A percentile compares a stretch with the other conserved stretches of the same genome.
These are phyloP conservation scores for Drosophila azteca DNA, from an alignment of 1,140 invertebrate species.

Conservation along the genomic window DNA sequence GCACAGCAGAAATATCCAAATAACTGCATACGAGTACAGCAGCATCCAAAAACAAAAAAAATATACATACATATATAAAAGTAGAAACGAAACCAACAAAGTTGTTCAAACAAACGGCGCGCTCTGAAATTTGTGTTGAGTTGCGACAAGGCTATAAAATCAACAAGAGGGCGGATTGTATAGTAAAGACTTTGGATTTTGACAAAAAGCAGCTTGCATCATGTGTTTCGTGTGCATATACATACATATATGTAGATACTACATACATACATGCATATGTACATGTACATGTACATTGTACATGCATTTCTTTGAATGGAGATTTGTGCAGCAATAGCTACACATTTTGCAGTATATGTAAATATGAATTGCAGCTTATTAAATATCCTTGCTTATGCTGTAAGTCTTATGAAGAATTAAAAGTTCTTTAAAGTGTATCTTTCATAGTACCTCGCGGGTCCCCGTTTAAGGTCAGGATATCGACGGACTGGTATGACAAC, in stretches of 20 bases:
- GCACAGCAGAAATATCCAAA: constrained; percentile 28
- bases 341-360: neutral
- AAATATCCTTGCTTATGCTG: neutral
- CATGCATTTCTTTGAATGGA: neutral
- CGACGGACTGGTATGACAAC: constrained; percentile 9
- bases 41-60: neutral
- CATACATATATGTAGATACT: neutral
- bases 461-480: constrained; percentile 14
- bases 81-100: constrained; percentile 28
- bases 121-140: constrained; percentile 63
- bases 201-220: constrained; percentile 10
- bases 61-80: too few relatives aligned
- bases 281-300: neutral
- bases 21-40: constrained; percentile 26
- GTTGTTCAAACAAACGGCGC: constrained; percentile 65
- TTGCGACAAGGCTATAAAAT: constrained; percentile 65
- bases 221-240: neutral
- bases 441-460: neutral
- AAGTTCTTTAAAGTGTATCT: too few relatives aligned
- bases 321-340: constrained; percentile 6
- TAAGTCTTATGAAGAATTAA: neutral
- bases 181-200: constrained; percentile 22
- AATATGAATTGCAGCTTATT: constrained; percentile 29
- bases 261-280: neutral
- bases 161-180: constrained; percentile 55